Percentiles rank a stretch among this genome's conserved stretches.
phyloP scores from a whole-genome alignment of 2,888 invertebrate genomes.

The Scaptomyza reducta region DNA sequence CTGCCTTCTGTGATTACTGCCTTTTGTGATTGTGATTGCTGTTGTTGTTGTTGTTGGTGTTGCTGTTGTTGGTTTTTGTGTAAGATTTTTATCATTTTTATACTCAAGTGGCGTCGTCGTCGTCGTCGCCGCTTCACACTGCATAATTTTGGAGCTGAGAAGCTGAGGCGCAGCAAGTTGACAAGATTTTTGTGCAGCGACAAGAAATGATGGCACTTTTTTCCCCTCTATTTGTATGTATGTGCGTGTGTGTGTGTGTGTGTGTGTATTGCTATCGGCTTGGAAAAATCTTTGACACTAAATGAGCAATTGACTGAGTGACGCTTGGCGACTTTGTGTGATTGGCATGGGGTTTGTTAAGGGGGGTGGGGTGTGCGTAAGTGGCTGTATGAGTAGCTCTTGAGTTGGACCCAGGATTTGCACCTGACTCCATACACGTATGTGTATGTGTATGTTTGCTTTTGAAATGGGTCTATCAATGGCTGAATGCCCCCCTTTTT shows the following conservation, averaged over 20 bases:
- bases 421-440: slow-evolving; percentile 44
- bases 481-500: slow-evolving; percentile 10
- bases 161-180: slow-evolving; percentile 57
- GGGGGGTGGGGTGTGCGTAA: neutral
- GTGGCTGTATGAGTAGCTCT: slow-evolving; percentile 37
- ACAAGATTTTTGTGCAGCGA: slow-evolving; percentile 79
- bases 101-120: slow-evolving; percentile 75
- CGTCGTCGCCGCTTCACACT: slow-evolving; percentile 72
- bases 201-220: slow-evolving; percentile 75
- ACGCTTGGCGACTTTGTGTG: slow-evolving; percentile 48
- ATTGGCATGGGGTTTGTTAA: slow-evolving; percentile 15
- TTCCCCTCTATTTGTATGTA: neutral
- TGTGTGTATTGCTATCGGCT: slow-evolving; percentile 48
- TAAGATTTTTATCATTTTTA: slow-evolving; percentile 70
- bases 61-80: slow-evolving; percentile 44
- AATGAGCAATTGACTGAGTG: slow-evolving; percentile 79
- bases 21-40: slow-evolving; percentile 45
- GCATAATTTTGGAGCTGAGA: slow-evolving; percentile 71
- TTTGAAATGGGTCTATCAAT: slow-evolving; percentile 52
- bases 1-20: slow-evolving; percentile 56
- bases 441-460: slow-evolving; percentile 12
- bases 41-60: slow-evolving; percentile 38
- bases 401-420: slow-evolving; percentile 64
- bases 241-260: slow-evolving; percentile 32
- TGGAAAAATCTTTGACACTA: slow-evolving; percentile 80